These are phyloP conservation scores for Melanogrammus aeglefinus DNA, from an alignment of 2,797 vertebrate species.

Conservation along the genomic window DNA sequence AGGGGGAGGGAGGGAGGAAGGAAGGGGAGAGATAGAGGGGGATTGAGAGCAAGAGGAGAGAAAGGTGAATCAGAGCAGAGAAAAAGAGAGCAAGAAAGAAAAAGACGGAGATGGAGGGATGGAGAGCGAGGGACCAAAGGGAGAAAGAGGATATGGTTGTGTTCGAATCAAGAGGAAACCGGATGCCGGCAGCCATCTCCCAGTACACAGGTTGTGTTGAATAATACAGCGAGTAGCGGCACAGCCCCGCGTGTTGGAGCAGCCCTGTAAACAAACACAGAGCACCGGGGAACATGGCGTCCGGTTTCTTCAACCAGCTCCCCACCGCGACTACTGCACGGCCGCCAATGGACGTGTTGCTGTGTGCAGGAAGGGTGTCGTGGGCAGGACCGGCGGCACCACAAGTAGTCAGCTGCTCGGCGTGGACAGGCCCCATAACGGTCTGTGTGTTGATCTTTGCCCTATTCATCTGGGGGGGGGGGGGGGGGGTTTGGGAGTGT, in stretches of 20 bases:
- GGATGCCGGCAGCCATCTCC: constrained; percentile 70
- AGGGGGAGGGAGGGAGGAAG: too few relatives aligned
- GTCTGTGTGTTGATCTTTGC: constrained; percentile 62
- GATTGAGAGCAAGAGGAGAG: background rate
- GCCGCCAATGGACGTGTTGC: constrained; percentile 46
- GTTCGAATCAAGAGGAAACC: constrained; percentile 73
- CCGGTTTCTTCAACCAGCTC: background rate
- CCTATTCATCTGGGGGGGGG: constrained; percentile 59
- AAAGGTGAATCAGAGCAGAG: background rate
- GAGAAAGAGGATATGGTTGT: constrained; percentile 50
- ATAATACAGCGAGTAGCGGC: constrained; percentile 73
- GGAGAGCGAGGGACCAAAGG: constrained; percentile 30
- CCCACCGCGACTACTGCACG: constrained; percentile 21
- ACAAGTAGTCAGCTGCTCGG: constrained; percentile 60
- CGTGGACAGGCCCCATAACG: constrained; percentile 61
- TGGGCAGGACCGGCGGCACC: constrained; percentile 40
- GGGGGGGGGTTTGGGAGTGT: constrained; percentile 49
- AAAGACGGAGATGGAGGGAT: constrained; percentile 9
- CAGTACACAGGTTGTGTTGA: constrained; percentile 72
- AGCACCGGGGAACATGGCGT: constrained; percentile 48
- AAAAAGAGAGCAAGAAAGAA: background rate
- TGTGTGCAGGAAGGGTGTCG: constrained; percentile 48
- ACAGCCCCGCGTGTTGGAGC: constrained; percentile 51
- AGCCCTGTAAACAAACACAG: constrained; percentile 55
- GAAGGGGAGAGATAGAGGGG: too few relatives aligned